phyloP scores from a whole-genome alignment of 2,797 vertebrate species.

The Acropternis orthonyx region DNA sequence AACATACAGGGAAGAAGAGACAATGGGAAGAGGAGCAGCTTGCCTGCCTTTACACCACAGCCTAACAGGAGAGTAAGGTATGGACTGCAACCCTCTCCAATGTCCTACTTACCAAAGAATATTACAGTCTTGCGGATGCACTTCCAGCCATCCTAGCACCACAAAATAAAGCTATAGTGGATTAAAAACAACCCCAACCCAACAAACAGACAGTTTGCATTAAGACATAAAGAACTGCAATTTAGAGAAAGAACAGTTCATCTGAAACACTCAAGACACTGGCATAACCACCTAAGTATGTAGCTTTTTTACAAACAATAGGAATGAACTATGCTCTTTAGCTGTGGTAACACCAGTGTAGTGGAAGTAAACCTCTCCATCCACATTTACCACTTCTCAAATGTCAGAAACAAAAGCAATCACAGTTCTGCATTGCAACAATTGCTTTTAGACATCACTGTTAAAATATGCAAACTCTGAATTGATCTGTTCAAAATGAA shows the following conservation, averaged over 20 bases:
- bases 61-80: background rate
- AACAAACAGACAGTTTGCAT: background rate
- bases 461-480: background rate
- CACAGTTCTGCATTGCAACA: background rate
- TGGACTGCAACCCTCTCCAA: background rate
- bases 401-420: background rate
- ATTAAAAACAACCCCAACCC: background rate
- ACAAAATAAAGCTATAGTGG: background rate
- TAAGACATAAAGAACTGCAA: background rate
- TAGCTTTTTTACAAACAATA: background rate
- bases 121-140: background rate
- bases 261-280: background rate
- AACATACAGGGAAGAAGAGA: background rate
- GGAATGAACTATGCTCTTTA: background rate
- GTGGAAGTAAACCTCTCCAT: background rate
- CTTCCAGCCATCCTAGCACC: background rate
- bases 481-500: background rate
- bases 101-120: background rate
- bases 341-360: background rate
- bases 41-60: background rate
- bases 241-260: background rate
- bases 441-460: background rate
- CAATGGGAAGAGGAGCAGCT: background rate
- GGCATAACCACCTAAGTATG: background rate
- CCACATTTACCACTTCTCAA: background rate